Conservation (phyloP, 2,113 vertebrate species). For the Thermophis baileyi region DNA sequence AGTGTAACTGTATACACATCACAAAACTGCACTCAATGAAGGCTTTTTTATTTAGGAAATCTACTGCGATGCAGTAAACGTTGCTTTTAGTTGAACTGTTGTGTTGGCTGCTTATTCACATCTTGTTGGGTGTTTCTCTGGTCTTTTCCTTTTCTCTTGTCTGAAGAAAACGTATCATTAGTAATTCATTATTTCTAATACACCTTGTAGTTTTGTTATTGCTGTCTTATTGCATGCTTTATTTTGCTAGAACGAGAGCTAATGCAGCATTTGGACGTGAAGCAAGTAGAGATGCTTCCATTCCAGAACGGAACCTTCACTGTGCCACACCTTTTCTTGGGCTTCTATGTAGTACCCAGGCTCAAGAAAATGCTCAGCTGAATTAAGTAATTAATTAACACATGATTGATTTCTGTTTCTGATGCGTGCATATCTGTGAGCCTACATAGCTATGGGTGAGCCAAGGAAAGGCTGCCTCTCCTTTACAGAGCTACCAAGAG, state of each 20-base stretch:
- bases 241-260: not conserved
- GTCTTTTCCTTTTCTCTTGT: slow-evolving; percentile 18
- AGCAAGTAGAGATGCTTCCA: not conserved
- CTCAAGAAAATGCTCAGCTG: not conserved
- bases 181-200: not conserved
- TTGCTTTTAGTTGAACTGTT: not conserved
- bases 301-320: not conserved
- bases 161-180: not conserved
- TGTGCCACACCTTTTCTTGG: not conserved
- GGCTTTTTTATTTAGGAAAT: not conserved
- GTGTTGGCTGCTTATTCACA: not conserved
- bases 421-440: not conserved
- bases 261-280: not conserved
- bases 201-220: slow-evolving; percentile 22
- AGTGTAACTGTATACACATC: not conserved
- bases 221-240: not conserved
- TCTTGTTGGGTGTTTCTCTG: not conserved
- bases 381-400: not conserved
- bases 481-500: not conserved
- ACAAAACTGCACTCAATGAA: not conserved
- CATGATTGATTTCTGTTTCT: not conserved
- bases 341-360: not conserved
- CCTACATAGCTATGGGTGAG: not conserved
- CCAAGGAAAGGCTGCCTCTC: not conserved
- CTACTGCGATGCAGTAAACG: not conserved